These are phyloP conservation scores for Baccha elongata DNA, from an alignment of 2,888 invertebrate species.

Conservation along the genomic window DNA sequence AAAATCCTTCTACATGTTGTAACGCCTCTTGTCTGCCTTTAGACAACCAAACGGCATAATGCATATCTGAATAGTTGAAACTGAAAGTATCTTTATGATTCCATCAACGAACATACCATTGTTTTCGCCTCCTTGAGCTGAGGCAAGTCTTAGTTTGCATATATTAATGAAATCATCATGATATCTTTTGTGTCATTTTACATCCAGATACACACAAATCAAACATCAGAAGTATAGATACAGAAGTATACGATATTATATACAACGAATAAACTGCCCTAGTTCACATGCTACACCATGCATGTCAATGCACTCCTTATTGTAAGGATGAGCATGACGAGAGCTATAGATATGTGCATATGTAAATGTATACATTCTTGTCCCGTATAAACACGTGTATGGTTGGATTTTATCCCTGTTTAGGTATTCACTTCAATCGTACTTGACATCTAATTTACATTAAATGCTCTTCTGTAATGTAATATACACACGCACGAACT, in stretches of 20 bases:
- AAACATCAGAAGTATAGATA: not conserved
- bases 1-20: not conserved
- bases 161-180: slow-evolving; percentile 50
- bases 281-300: slow-evolving; percentile 48
- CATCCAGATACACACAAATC: slow-evolving; percentile 10
- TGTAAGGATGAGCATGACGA: not conserved
- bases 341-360: slow-evolving; percentile 8
- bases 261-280: slow-evolving; percentile 32
- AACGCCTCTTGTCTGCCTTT: not conserved
- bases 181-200: slow-evolving; percentile 29
- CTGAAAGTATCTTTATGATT: slow-evolving; percentile 26
- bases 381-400: slow-evolving; percentile 61
- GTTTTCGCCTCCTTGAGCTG: slow-evolving; percentile 32
- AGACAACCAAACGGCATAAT: slow-evolving; percentile 1
- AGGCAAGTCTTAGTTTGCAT: slow-evolving; percentile 43
- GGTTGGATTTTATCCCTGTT: slow-evolving; percentile 45
- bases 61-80: not conserved
- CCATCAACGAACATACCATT: slow-evolving; percentile 22
- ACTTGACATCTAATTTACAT: slow-evolving; percentile 73
- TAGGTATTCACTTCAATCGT: slow-evolving; percentile 68
- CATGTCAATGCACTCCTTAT: slow-evolving; percentile 59
- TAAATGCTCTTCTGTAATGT: slow-evolving; percentile 49
- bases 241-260: not conserved
- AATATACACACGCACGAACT: slow-evolving; percentile 15
- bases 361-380: slow-evolving; percentile 2